Evolutionary conservation across 1,140 invertebrate genomes (phyloP).

Genomic region (Plectus sambesii): DNA sequence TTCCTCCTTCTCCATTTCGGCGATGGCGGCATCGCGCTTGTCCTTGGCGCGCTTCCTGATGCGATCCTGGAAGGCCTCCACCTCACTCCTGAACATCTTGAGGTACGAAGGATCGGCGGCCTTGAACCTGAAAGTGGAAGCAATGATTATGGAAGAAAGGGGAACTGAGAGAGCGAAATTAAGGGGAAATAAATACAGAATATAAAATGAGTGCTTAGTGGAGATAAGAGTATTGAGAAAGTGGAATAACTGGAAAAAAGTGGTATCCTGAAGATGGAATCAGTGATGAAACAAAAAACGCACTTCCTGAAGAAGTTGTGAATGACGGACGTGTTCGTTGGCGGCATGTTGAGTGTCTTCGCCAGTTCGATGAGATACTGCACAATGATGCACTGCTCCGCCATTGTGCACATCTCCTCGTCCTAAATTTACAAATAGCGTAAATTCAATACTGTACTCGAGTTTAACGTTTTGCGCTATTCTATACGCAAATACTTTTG

Average conservation of each 20-base stretch:
- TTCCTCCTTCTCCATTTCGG: conserved; percentile 57
- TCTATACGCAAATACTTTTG: background rate
- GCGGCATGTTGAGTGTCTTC: conserved; percentile 82
- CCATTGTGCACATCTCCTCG: conserved; percentile 84
- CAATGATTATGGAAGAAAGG: no score
- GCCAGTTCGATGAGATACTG: conserved; percentile 94
- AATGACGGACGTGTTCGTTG: conserved; percentile 65
- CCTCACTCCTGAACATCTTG: conserved; percentile 84
- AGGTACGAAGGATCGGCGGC: conserved; percentile 61
- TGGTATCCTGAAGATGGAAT: conserved; percentile 8
- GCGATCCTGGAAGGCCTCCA: conserved; percentile 72
- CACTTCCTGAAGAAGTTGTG: conserved; percentile 83
- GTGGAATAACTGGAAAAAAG: conserved; percentile 8
- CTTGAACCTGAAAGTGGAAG: conserved; percentile 24
- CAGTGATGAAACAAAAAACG: conserved; percentile 18
- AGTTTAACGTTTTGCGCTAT: background rate
- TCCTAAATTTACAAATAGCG: conserved; percentile 56
- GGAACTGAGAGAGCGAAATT: no score
- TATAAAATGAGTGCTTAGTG: conserved; percentile 13
- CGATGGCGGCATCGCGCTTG: conserved; percentile 50
- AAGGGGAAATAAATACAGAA: no score
- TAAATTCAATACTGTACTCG: background rate
- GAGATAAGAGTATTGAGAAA: conserved; percentile 10
- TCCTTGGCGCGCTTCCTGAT: conserved; percentile 73
- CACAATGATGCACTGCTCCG: conserved; percentile 96